A percentile compares a stretch with the other conserved stretches of the same genome.
phyloP scores from a whole-genome alignment of 2,113 vertebrate species.

The Canis aureus region DNA sequence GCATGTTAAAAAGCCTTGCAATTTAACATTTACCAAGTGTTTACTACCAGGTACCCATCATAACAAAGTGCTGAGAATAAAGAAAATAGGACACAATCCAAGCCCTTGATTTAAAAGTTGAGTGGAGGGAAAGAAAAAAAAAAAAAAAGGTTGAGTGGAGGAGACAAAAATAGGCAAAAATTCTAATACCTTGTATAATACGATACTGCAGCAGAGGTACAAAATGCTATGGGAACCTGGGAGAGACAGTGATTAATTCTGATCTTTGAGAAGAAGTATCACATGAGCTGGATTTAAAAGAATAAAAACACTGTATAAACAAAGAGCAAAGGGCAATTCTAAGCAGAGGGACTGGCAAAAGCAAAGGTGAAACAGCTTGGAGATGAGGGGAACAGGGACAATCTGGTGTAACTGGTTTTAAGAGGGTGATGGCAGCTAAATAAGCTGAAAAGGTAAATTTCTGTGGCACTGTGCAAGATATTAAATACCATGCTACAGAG shows the following conservation, averaged over 20 bases:
- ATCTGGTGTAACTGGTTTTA: background rate
- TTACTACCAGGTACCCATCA: background rate
- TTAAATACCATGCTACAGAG: conserved; percentile 2
- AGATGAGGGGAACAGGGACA: background rate
- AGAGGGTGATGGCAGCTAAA: background rate
- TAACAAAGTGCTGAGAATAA: background rate
- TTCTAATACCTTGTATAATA: background rate
- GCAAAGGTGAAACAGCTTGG: background rate
- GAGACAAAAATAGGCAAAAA: conserved; percentile 17
- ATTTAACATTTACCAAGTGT: conserved; percentile 22
- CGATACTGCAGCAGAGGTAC: background rate
- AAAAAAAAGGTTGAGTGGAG: background rate
- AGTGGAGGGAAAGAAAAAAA: background rate
- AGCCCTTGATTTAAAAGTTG: background rate
- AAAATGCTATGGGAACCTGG: background rate
- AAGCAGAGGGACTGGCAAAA: background rate
- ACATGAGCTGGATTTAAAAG: conserved; percentile 4
- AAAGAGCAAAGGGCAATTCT: background rate
- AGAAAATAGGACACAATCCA: background rate
- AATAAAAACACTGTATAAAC: background rate
- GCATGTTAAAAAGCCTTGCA: background rate
- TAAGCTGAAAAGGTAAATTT: background rate
- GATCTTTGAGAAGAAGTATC: conserved; percentile 14
- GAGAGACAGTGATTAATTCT: background rate
- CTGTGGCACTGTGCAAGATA: background rate